Percentiles rank a stretch among this genome's conserved stretches.
Conservation (phyloP, 2,113 vertebrate species). For the Lathamus discolor region DNA sequence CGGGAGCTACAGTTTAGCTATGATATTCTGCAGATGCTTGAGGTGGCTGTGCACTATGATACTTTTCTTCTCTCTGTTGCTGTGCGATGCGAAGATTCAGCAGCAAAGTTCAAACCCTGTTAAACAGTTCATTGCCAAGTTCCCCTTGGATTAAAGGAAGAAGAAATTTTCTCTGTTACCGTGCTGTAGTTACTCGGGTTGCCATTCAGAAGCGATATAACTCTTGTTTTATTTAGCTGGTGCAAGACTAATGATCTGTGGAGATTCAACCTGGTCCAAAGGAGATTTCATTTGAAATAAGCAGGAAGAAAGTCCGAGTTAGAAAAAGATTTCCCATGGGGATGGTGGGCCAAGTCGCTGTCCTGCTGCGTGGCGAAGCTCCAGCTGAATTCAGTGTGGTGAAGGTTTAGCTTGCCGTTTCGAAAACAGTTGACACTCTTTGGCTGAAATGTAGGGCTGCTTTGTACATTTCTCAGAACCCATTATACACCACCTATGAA, state of each 20-base stretch:
- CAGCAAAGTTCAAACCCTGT: neutral
- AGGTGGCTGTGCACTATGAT: neutral
- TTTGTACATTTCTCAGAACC: slow-evolving; percentile 26
- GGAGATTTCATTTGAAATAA: slow-evolving; percentile 34
- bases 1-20: neutral
- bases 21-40: neutral
- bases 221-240: slow-evolving; percentile 48
- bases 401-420: slow-evolving; percentile 54
- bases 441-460: slow-evolving; percentile 48
- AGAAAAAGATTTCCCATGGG: slow-evolving; percentile 58
- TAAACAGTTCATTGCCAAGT: slow-evolving; percentile 22
- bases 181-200: slow-evolving; percentile 36
- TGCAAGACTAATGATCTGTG: slow-evolving; percentile 64
- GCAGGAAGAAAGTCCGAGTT: slow-evolving; percentile 53
- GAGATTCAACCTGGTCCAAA: slow-evolving; percentile 59
- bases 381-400: slow-evolving; percentile 58
- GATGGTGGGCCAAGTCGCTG: slow-evolving; percentile 23
- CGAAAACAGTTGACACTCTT: slow-evolving; percentile 47
- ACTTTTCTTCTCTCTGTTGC: neutral
- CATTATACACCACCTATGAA: slow-evolving; percentile 42
- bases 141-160: neutral
- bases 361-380: slow-evolving; percentile 50
- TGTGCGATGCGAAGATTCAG: neutral
- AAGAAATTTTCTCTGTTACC: slow-evolving; percentile 8
- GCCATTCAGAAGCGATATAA: slow-evolving; percentile 19